Evolutionary conservation across 1,140 invertebrate genomes (phyloP).

Genomic region (Anoplolepis gracilipes): DNA sequence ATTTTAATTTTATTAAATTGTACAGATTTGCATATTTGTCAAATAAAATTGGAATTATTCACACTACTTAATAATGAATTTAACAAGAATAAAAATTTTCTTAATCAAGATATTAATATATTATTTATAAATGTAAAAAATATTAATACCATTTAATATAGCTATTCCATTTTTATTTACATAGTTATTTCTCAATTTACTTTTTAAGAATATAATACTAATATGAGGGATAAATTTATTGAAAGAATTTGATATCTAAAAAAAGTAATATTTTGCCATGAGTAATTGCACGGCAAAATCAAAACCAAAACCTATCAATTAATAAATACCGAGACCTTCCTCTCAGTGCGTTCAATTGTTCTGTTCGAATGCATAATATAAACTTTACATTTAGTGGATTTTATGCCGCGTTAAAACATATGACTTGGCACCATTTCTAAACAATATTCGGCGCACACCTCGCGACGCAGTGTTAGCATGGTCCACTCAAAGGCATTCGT

Average conservation of each 20-base stretch:
- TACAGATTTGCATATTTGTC: background rate
- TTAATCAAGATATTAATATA: too few species aligned
- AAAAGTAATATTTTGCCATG: background rate
- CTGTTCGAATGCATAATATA: constrained; percentile 43
- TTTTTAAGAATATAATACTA: background rate
- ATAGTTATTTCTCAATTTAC: background rate
- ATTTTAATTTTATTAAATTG: constrained; percentile 17
- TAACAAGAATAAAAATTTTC: too few species aligned
- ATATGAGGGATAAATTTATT: too few species aligned
- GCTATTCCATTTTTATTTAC: background rate
- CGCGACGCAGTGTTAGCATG: constrained; percentile 63
- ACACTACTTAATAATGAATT: too few species aligned
- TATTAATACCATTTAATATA: too few species aligned
- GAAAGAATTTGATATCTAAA: background rate
- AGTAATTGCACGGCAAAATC: too few species aligned
- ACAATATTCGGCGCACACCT: constrained; percentile 66
- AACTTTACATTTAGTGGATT: constrained; percentile 54
- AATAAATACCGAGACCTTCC: background rate
- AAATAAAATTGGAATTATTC: background rate
- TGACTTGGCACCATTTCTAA: constrained; percentile 52
- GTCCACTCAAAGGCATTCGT: constrained; percentile 74
- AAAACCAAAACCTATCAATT: background rate
- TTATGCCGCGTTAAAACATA: constrained; percentile 49
- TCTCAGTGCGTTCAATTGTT: constrained; percentile 14
- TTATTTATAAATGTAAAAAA: too few species aligned